phyloP scores from a whole-genome alignment of 2,797 vertebrate genomes.

The Taenioides sp. region DNA sequence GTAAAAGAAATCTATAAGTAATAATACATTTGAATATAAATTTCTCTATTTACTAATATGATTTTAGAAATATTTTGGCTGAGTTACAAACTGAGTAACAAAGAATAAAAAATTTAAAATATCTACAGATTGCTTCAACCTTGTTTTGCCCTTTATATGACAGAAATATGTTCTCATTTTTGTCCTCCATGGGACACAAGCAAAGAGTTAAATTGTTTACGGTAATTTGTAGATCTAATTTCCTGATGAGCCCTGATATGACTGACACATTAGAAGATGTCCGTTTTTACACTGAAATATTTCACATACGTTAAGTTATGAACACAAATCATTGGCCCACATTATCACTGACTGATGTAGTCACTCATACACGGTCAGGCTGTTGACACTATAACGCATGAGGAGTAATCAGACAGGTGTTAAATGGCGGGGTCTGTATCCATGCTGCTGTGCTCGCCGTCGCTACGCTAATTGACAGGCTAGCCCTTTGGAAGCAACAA shows the following conservation, averaged over 20 bases:
- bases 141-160: conserved; percentile 2
- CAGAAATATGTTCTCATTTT: conserved; percentile 3
- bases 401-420: conserved; percentile 70
- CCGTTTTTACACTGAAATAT: conserved; percentile 31
- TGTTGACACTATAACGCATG: conserved; percentile 27
- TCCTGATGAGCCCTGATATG: conserved; percentile 23
- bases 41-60: neutral
- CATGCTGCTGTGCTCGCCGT: conserved; percentile 63
- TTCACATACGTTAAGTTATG: conserved; percentile 22
- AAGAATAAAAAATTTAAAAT: neutral
- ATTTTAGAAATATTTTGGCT: neutral
- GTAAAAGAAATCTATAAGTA: neutral
- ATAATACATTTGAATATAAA: neutral
- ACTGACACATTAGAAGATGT: conserved; percentile 20
- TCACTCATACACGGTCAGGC: conserved; percentile 28
- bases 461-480: conserved; percentile 74
- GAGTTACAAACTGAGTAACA: neutral
- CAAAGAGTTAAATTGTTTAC: conserved; percentile 25
- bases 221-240: conserved; percentile 35
- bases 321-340: conserved; percentile 14
- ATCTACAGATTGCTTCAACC: neutral
- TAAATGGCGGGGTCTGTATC: conserved; percentile 76
- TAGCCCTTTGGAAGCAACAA: conserved; percentile 84
- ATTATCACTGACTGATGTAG: conserved; percentile 17
- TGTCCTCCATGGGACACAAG: conserved; percentile 20